phyloP scores from a whole-genome alignment of 2,113 vertebrate species.

The Pleuronectes platessa region DNA sequence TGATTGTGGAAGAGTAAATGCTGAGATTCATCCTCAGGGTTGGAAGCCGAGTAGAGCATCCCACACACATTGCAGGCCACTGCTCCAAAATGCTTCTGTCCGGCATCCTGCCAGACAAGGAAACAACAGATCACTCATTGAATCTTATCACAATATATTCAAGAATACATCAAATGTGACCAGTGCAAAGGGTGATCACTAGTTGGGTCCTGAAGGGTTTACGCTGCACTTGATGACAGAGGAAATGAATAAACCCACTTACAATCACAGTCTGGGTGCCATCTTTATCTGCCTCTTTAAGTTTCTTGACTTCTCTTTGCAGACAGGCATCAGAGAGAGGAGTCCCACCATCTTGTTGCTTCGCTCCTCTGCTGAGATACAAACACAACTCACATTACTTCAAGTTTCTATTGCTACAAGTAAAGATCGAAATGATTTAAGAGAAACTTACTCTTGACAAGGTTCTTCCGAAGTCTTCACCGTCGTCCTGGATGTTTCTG shows the following conservation, averaged over 20 bases:
- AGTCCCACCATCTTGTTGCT: constrained; percentile 68
- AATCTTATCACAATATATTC: background rate
- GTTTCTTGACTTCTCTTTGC: constrained; percentile 86
- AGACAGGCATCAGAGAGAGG: constrained; percentile 83
- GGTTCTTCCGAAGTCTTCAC: constrained; percentile 32
- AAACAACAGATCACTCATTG: background rate
- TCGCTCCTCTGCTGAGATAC: constrained; percentile 38
- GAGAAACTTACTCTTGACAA: constrained; percentile 47
- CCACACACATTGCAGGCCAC: constrained; percentile 95
- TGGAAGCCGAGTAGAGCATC: constrained; percentile 96
- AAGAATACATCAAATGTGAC: background rate
- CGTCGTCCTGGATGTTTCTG: constrained; percentile 1
- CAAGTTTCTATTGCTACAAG: background rate
- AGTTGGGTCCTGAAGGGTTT: background rate
- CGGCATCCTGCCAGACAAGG: constrained; percentile 85
- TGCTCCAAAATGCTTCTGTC: constrained; percentile 95
- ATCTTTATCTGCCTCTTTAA: constrained; percentile 88
- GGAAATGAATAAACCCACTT: constrained; percentile 66
- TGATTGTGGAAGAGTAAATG: constrained; percentile 98
- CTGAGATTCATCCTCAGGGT: constrained; percentile 96
- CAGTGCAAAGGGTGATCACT: background rate
- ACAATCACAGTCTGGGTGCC: constrained; percentile 89
- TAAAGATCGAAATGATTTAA: constrained; percentile 21
- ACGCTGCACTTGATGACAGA: background rate
- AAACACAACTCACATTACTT: constrained; percentile 39